These are phyloP conservation scores for Athene cunicularia DNA, from an alignment of 2,113 vertebrate species.

Conservation along the genomic window DNA sequence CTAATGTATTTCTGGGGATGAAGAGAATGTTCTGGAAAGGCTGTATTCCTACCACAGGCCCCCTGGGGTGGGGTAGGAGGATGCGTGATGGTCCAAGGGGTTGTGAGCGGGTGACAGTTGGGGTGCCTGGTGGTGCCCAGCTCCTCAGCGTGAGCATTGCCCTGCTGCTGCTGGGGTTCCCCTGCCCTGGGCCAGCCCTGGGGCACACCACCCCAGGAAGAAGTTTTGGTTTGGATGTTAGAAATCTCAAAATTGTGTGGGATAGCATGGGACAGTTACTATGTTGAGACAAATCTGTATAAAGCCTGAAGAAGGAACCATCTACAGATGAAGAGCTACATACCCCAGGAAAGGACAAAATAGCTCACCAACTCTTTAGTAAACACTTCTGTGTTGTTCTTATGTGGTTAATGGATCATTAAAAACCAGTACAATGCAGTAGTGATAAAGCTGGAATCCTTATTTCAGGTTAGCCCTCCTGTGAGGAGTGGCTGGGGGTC, in stretches of 20 bases:
- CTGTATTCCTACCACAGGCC: not conserved
- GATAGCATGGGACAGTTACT: not conserved
- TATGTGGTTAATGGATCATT: not conserved
- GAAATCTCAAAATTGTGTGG: not conserved
- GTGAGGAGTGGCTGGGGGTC: not conserved
- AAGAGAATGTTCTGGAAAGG: not conserved
- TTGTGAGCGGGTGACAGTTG: accelerated
- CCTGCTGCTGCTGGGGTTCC: too few relatives aligned
- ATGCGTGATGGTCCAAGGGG: not conserved
- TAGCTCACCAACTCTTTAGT: not conserved
- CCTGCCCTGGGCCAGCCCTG: accelerated
- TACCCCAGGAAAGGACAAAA: not conserved
- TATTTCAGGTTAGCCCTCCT: not conserved
- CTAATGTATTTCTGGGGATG: too few relatives aligned
- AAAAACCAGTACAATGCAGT: not conserved
- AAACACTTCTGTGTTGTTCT: not conserved
- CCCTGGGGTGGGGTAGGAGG: not conserved
- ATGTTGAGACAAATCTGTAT: not conserved
- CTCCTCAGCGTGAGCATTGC: accelerated
- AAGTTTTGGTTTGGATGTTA: not conserved
- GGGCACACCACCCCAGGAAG: not conserved
- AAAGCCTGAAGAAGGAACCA: not conserved
- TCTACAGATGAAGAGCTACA: not conserved
- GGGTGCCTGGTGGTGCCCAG: too few relatives aligned
- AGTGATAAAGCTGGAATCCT: not conserved